Conservation (phyloP, 2,797 vertebrate genomes). For the Simalia tracyae region DNA sequence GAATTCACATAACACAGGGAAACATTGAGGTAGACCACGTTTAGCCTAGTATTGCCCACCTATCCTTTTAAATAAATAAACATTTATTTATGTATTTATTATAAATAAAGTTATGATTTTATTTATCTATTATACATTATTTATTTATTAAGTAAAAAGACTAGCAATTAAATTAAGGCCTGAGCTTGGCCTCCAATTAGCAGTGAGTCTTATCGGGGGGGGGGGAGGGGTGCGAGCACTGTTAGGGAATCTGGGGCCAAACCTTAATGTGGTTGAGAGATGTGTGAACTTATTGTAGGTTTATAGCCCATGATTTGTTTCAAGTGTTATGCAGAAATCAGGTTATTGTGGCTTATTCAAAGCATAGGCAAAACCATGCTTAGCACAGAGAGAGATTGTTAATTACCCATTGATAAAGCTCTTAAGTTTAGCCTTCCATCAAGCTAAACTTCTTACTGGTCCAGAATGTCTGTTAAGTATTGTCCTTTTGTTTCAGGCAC, state of each 20-base stretch:
- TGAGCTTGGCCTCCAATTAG: not conserved
- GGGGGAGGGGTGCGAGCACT: no score
- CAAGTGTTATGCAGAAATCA: not conserved
- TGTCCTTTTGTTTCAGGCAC: constrained; percentile 76
- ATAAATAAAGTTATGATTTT: not conserved
- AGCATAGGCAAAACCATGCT: not conserved
- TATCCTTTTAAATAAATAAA: not conserved
- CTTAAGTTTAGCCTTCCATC: not conserved
- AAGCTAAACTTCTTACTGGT: not conserved
- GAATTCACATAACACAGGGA: not conserved
- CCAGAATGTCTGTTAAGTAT: not conserved
- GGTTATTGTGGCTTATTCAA: not conserved
- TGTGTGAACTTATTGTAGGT: not conserved
- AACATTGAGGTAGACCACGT: not conserved
- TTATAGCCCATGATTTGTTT: not conserved
- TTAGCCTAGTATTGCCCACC: not conserved
- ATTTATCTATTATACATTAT: not conserved
- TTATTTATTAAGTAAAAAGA: not conserved
- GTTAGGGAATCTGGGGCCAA: not conserved
- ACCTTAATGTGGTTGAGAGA: not conserved
- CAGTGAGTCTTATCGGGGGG: not conserved
- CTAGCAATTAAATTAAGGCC: not conserved
- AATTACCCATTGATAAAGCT: not conserved
- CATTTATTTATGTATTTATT: not conserved
- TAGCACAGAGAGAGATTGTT: not conserved